These are phyloP conservation scores for Valencia hispanica DNA, from an alignment of 2,797 vertebrate genomes.

Conservation along the genomic window DNA sequence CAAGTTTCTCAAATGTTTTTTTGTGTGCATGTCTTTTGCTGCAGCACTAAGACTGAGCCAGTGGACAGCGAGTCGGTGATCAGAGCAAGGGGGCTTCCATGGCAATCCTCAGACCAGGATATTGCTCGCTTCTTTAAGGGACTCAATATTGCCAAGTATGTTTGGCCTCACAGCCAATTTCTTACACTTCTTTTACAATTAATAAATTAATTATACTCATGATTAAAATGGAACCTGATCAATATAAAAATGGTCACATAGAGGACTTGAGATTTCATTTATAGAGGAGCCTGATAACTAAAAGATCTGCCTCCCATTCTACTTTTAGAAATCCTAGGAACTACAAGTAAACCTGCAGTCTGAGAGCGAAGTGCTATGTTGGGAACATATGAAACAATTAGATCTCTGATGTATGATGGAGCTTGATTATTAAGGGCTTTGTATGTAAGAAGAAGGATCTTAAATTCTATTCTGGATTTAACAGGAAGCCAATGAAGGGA, in stretches of 20 bases:
- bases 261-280: too few species aligned
- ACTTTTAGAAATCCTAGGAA: too few species aligned
- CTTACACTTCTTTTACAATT: neutral
- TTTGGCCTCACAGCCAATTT: neutral
- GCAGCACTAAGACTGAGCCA: constrained; percentile 88
- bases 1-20: neutral
- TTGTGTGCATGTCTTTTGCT: neutral
- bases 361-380: too few species aligned
- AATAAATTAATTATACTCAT: neutral
- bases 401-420: too few species aligned
- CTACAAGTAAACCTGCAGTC: too few species aligned
- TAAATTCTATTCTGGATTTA: too few species aligned
- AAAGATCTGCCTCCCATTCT: too few species aligned
- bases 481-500: too few species aligned
- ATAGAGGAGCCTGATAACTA: too few species aligned
- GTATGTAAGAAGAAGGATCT: too few species aligned
- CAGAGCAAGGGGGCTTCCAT: constrained; percentile 93
- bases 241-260: neutral
- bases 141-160: constrained; percentile 96
- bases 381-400: too few species aligned
- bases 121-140: constrained; percentile 98
- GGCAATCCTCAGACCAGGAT: constrained; percentile 98
- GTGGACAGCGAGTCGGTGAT: constrained; percentile 96
- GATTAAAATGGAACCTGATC: neutral
- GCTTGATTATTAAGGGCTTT: too few species aligned